Evolutionary conservation across 1,140 invertebrate species (phyloP), one percentile per base, ranked within the genome.

Genomic region (Drosophila melanica): DNA sequence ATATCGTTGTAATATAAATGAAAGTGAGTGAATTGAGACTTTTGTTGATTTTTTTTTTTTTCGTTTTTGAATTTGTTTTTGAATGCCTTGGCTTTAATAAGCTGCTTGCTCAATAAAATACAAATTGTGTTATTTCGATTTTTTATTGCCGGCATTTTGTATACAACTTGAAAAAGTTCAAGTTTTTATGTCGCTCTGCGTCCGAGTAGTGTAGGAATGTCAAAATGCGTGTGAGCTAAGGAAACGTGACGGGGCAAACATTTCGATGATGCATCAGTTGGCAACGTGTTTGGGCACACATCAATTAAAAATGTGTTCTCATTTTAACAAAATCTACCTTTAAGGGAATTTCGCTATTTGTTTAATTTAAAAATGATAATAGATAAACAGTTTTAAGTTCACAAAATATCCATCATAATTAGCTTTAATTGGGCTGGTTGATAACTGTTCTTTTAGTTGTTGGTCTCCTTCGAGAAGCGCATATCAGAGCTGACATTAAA

Each of bases 1-100:
- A 87, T 87, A 82, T 87, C 68, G 76, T 82, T 89, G 82, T 87
- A 87, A 87, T 87, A 87, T 87, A 87, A 87, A 87, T 87, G 84
- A 87, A 87, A 87, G 84, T 87, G 84, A 87, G 82, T 79, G 72
- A 82, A 51, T 58, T 58, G 79, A 64, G 60, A 54, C 70, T 67
- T 33, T 64, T 71, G 65, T 67, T 45, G 41, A 58, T 50, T 48
- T 59, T 63, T 42, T n/a, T 44, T 44, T 62, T 45, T 18, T 45
- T 5, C 7, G 39, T 60, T 51, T 20, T 51, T 62, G 37, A 14
- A 48, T 47, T 57, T 30, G 51, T 30, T 51, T 71, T 41, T 87
- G 68, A 86, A 81, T 82, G 79, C 64, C 42, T 74, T 68, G 68
- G 42, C 75, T 82, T 87, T 82, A 87, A 87, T 89, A 86, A 86